These are phyloP conservation scores for Hapalemur alaotrensis DNA, from an alignment of 2,797 vertebrate species.

Conservation along the genomic window DNA sequence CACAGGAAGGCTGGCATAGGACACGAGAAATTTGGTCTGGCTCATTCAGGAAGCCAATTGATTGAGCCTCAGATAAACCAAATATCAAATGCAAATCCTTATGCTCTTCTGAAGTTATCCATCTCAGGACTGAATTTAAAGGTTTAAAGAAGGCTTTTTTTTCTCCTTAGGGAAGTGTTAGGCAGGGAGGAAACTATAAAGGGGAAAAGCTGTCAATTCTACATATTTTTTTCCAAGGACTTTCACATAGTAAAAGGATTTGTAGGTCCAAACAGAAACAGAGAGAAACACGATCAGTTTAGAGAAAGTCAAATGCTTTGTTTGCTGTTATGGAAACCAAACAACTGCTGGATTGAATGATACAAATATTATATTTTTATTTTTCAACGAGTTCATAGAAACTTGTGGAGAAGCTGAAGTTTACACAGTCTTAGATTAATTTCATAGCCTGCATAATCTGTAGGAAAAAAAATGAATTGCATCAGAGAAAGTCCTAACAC, in stretches of 20 bases:
- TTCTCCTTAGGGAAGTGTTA: background rate
- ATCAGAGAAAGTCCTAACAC: background rate
- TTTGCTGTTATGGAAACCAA: constrained; percentile 61
- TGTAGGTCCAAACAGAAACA: constrained; percentile 22
- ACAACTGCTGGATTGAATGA: constrained; percentile 14
- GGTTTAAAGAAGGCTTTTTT: background rate
- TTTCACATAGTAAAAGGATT: constrained; percentile 27
- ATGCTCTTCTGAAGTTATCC: background rate
- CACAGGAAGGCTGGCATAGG: background rate
- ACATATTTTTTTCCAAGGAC: background rate
- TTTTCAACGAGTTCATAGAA: constrained; percentile 47
- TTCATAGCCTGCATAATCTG: background rate
- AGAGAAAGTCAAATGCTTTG: constrained; percentile 37
- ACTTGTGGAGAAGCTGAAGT: background rate
- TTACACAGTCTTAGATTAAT: constrained; percentile 43
- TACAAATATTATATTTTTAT: constrained; percentile 35
- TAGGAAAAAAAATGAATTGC: constrained; percentile 13
- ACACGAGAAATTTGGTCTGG: background rate
- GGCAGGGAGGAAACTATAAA: background rate
- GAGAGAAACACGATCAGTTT: constrained; percentile 2
- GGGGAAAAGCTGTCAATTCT: background rate
- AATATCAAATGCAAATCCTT: constrained; percentile 25
- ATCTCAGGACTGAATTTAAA: background rate
- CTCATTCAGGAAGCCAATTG: constrained; percentile 4
- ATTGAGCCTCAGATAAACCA: constrained; percentile 20